Evolutionary conservation across 2,888 invertebrate species (phyloP).

Genomic region (Cataglyphis livida): DNA sequence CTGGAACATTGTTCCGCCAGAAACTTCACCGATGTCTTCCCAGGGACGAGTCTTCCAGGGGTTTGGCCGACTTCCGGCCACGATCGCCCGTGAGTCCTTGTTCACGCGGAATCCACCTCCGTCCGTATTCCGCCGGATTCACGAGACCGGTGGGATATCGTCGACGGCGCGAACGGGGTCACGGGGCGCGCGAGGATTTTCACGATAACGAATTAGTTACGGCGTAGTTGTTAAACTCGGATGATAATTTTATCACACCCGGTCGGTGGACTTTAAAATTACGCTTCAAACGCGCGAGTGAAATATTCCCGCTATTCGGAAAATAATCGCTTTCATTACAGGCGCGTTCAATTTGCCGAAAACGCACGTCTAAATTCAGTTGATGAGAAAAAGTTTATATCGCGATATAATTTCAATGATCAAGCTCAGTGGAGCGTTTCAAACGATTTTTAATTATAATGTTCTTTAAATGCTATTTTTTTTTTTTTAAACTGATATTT

Average conservation of each 20-base stretch:
- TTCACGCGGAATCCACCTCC: constrained; percentile 46
- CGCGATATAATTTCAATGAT: neutral
- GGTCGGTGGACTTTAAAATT: constrained; percentile 31
- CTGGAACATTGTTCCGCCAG: constrained; percentile 48
- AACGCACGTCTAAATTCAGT: neutral
- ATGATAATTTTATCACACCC: constrained; percentile 46
- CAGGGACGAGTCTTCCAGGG: constrained; percentile 41
- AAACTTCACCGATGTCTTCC: constrained; percentile 56
- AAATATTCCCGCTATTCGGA: constrained; percentile 5
- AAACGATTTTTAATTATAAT: neutral
- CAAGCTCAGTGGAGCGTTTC: neutral
- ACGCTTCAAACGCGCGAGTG: constrained; percentile 1
- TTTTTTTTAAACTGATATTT: neutral
- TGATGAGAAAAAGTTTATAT: neutral
- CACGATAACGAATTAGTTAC: constrained; percentile 51
- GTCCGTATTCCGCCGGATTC: constrained; percentile 42
- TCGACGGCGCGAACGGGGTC: constrained; percentile 41
- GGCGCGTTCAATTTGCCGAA: neutral
- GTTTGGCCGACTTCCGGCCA: constrained; percentile 54
- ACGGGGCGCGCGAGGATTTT: constrained; percentile 35
- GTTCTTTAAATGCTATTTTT: neutral
- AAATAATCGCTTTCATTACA: neutral
- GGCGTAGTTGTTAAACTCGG: constrained; percentile 38
- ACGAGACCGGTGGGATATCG: constrained; percentile 49
- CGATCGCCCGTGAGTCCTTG: constrained; percentile 51